Percentiles rank a stretch among this genome's conserved stretches.
Evolutionary conservation across 2,113 vertebrate genomes (phyloP).

Genomic region (Chaetodon trifascialis): DNA sequence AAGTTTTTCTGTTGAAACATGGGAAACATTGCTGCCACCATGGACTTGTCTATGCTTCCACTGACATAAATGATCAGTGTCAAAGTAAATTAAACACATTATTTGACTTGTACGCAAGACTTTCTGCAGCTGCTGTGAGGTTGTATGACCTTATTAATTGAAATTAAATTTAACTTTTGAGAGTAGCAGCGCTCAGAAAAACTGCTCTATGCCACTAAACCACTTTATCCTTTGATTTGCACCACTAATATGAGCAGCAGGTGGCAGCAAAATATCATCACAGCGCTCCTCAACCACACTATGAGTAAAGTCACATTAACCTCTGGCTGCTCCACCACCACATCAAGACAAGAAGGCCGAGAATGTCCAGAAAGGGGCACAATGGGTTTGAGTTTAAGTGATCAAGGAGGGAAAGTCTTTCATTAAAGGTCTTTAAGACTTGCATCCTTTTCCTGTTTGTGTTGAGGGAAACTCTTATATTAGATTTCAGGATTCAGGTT

Average conservation of each 20-base stretch:
- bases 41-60: background rate
- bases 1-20: conserved; percentile 5
- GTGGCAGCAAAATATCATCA: conserved; percentile 55
- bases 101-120: background rate
- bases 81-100: background rate
- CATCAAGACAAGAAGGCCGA: background rate
- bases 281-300: background rate
- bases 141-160: background rate
- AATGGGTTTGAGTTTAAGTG: conserved; percentile 17
- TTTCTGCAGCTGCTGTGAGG: background rate
- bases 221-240: background rate
- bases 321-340: background rate
- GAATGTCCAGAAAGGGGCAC: conserved; percentile 3
- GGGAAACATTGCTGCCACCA: conserved; percentile 25
- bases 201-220: no score
- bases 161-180: background rate
- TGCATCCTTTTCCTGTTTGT: background rate
- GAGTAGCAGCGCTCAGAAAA: background rate
- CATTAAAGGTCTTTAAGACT: background rate
- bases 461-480: background rate
- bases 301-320: background rate
- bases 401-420: background rate
- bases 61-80: background rate
- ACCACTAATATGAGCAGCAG: conserved; percentile 30
- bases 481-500: background rate